These are phyloP conservation scores for Nebria brevicollis DNA, from an alignment of 2,888 invertebrate species.

Conservation along the genomic window DNA sequence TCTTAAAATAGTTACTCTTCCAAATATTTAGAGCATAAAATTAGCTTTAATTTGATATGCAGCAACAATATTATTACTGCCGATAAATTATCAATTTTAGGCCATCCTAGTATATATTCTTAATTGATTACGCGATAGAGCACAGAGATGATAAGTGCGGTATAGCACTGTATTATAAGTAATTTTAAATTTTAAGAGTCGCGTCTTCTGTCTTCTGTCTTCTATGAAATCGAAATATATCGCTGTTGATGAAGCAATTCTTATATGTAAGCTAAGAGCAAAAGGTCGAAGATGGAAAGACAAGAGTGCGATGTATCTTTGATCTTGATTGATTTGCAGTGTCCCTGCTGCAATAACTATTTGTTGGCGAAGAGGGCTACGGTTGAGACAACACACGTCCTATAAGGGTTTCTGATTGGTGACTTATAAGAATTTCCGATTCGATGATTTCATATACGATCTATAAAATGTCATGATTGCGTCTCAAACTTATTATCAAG, in stretches of 20 bases:
- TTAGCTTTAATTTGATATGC: too few species aligned
- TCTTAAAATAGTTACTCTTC: too few species aligned
- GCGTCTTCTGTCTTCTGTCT: too few species aligned
- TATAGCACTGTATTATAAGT: too few species aligned
- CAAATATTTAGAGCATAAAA: too few species aligned
- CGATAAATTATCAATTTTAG: too few species aligned
- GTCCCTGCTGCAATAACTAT: constrained; percentile 10
- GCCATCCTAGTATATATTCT: too few species aligned
- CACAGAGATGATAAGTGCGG: too few species aligned
- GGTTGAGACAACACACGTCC: constrained; percentile 10
- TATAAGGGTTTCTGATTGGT: constrained; percentile 16
- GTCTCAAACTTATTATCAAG: neutral
- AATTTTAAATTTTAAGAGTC: too few species aligned
- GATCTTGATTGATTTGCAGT: constrained; percentile 19
- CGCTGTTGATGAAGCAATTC: neutral
- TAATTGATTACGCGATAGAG: too few species aligned
- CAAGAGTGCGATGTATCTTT: constrained; percentile 15
- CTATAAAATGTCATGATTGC: neutral
- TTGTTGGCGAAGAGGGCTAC: neutral
- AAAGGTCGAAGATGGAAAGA: constrained; percentile 2
- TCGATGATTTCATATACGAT: neutral
- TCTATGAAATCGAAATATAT: neutral
- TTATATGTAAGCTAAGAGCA: neutral
- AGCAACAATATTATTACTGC: too few species aligned
- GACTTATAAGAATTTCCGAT: constrained; percentile 15